These are phyloP conservation scores for Rhinogobio ventralis DNA, from an alignment of 2,797 vertebrate species.

Conservation along the genomic window DNA sequence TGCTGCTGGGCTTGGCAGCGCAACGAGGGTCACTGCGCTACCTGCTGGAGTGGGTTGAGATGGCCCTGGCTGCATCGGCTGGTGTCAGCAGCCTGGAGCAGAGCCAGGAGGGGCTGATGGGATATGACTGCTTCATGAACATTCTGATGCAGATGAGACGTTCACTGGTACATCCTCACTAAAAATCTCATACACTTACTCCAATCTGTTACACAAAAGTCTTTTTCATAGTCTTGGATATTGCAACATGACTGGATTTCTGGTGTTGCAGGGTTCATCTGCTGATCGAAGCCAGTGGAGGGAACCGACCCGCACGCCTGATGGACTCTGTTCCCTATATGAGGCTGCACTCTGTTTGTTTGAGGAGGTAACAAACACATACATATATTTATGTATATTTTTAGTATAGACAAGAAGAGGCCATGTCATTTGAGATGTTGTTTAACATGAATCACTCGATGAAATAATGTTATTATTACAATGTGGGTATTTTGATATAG, in stretches of 20 bases:
- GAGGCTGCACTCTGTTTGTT: constrained; percentile 88
- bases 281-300: constrained; percentile 96
- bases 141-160: constrained; percentile 97
- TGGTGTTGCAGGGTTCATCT: constrained; percentile 86
- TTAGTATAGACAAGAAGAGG: neutral
- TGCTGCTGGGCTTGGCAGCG: constrained; percentile 92
- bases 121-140: constrained; percentile 98
- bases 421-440: neutral
- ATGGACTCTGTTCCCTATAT: constrained; percentile 93
- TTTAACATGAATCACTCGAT: neutral
- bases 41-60: constrained; percentile 98
- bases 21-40: constrained; percentile 95
- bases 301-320: constrained; percentile 89
- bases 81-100: constrained; percentile 89
- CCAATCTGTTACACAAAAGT: neutral
- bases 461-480: neutral
- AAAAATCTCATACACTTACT: neutral
- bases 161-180: constrained; percentile 82
- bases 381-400: neutral
- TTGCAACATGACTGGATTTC: constrained; percentile 25
- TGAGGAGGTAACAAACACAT: constrained; percentile 79
- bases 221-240: neutral
- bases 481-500: neutral
- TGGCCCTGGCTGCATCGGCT: constrained; percentile 93
- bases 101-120: constrained; percentile 91